Evolutionary conservation across 2,797 vertebrate species (phyloP).

Genomic region (Vireo griseus): DNA sequence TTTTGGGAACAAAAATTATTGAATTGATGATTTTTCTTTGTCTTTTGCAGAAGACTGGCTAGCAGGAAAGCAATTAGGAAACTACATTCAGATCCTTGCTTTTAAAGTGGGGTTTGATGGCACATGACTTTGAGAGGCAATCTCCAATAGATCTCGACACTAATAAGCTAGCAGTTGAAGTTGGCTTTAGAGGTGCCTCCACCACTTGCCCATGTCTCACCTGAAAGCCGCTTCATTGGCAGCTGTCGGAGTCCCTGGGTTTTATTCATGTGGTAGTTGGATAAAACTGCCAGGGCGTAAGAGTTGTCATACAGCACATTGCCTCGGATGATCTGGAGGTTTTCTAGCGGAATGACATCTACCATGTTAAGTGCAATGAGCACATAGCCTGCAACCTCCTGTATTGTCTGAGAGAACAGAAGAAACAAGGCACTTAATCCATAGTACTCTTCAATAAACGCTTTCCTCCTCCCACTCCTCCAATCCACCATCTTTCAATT

Average conservation of each 20-base stretch:
- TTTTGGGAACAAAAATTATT: neutral
- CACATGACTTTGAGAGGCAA: neutral
- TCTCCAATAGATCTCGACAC: neutral
- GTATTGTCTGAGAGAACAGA: conserved; percentile 81
- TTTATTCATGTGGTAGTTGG: conserved; percentile 76
- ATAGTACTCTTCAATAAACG: fast-evolving
- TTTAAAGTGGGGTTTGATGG: neutral
- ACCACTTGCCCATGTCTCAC: conserved; percentile 62
- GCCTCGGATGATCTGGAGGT: conserved; percentile 92
- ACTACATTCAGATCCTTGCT: neutral
- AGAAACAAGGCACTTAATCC: neutral
- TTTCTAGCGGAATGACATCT: conserved; percentile 85
- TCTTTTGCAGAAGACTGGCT: neutral
- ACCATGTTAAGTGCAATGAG: conserved; percentile 88
- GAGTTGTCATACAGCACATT: conserved; percentile 83
- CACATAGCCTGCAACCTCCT: conserved; percentile 94
- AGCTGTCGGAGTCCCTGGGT: conserved; percentile 74
- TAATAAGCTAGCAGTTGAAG: neutral
- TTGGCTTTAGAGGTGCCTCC: neutral
- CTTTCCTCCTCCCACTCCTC: neutral
- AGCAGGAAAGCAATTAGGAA: neutral
- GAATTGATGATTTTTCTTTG: neutral
- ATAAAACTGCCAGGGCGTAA: conserved; percentile 82
- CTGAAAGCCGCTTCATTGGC: conserved; percentile 84
- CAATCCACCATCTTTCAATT: neutral